phyloP scores from a whole-genome alignment of 2,113 vertebrate species.

The Nymphicus hollandicus region DNA sequence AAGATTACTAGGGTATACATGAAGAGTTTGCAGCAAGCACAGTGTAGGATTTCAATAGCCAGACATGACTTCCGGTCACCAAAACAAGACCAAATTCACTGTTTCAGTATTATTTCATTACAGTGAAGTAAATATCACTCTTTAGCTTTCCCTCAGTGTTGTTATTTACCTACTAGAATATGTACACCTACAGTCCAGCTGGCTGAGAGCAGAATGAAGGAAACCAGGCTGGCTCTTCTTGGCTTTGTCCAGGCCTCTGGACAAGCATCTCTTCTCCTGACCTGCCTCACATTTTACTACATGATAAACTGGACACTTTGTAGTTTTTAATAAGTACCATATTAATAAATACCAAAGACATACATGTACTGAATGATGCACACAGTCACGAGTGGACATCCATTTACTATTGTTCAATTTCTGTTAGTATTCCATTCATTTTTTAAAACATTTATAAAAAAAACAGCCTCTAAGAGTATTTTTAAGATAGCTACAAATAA shows the following conservation, averaged over 20 bases:
- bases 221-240: not conserved
- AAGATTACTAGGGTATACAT: not conserved
- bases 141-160: not conserved
- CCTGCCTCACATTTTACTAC: not conserved
- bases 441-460: not conserved
- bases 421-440: not conserved
- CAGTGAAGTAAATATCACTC: not conserved
- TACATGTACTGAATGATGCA: not conserved
- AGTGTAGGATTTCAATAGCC: not conserved
- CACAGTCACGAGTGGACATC: not conserved
- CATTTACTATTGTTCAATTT: not conserved
- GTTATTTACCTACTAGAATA: not conserved
- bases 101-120: not conserved
- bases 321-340: not conserved
- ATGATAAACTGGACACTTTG: not conserved
- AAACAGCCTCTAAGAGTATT: not conserved
- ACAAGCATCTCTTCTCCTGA: not conserved
- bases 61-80: not conserved
- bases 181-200: not conserved
- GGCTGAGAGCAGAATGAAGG: not conserved
- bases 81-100: constrained; percentile 6
- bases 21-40: not conserved
- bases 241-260: not conserved
- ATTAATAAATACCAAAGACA: not conserved
- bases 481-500: not conserved